These are phyloP conservation scores for Heteromurus nitidus DNA, from an alignment of 2,888 invertebrate species.

Conservation along the genomic window DNA sequence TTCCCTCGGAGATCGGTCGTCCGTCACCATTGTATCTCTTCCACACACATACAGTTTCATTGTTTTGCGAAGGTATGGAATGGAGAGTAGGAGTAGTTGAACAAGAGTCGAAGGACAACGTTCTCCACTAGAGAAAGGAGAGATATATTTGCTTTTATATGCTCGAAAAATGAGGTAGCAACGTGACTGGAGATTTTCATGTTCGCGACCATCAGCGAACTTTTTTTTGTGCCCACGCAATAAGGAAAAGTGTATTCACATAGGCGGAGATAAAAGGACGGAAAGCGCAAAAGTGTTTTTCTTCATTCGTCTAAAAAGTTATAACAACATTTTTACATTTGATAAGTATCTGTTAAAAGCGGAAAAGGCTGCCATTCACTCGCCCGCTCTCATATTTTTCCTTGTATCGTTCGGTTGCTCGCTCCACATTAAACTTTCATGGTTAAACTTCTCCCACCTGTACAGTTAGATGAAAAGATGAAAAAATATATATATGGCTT, in stretches of 20 bases:
- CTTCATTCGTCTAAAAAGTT: neutral
- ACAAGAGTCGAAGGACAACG: no score
- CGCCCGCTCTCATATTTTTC: neutral
- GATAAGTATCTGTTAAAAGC: neutral
- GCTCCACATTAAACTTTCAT: slow-evolving; percentile 26
- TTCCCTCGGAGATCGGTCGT: neutral
- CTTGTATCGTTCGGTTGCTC: neutral
- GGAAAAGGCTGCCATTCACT: neutral
- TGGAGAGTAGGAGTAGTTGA: no score
- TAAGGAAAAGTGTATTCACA: neutral
- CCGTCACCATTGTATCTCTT: neutral
- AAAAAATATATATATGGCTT: slow-evolving; percentile 3
- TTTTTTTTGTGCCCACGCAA: neutral
- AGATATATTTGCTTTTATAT: no score
- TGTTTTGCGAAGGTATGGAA: neutral
- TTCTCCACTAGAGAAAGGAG: no score
- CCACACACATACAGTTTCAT: neutral
- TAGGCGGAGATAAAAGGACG: neutral
- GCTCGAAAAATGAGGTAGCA: neutral
- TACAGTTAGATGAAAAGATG: neutral
- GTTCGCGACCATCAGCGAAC: neutral
- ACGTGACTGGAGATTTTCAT: neutral
- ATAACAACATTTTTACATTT: neutral
- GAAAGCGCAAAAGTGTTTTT: neutral
- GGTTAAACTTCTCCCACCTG: neutral